Evolutionary conservation across 2,797 vertebrate genomes (phyloP).

Genomic region (Galagoides demidoff): DNA sequence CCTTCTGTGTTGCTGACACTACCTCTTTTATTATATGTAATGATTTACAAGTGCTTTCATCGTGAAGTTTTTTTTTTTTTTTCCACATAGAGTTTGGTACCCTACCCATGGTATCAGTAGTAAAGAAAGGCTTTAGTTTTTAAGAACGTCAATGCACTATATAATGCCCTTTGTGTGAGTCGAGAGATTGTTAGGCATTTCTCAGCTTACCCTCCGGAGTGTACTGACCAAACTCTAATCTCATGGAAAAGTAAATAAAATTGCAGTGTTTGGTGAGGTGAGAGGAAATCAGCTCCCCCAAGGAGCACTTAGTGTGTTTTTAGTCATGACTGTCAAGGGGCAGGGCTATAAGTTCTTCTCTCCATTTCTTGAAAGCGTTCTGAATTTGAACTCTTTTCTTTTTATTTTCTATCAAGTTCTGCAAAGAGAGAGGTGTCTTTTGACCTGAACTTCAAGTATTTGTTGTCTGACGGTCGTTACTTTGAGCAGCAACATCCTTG

Average conservation of each 20-base stretch:
- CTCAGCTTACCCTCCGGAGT: conserved; percentile 17
- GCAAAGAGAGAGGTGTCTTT: neutral
- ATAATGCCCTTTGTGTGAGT: neutral
- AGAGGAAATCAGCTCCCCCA: neutral
- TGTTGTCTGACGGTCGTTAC: neutral
- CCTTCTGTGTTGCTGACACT: neutral
- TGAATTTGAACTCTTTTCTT: conserved; percentile 35
- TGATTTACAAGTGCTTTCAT: neutral
- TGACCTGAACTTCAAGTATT: neutral
- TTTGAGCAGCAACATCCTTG: neutral
- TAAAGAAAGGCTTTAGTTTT: neutral
- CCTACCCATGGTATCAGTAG: neutral
- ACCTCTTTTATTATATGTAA: neutral
- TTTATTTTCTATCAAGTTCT: neutral
- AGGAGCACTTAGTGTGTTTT: conserved; percentile 46
- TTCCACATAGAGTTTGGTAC: neutral
- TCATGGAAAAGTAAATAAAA: conserved; percentile 31
- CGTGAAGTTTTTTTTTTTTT: neutral
- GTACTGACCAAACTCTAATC: neutral
- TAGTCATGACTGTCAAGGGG: conserved; percentile 26
- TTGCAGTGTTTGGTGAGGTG: conserved; percentile 15
- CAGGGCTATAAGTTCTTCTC: neutral
- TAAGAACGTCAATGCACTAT: neutral
- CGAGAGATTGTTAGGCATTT: neutral
- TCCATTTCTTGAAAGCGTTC: conserved; percentile 33